A percentile compares a stretch with the other conserved stretches of the same genome.
Evolutionary conservation across 2,113 vertebrate genomes (phyloP).

Genomic region (Halichoeres trimaculatus): DNA sequence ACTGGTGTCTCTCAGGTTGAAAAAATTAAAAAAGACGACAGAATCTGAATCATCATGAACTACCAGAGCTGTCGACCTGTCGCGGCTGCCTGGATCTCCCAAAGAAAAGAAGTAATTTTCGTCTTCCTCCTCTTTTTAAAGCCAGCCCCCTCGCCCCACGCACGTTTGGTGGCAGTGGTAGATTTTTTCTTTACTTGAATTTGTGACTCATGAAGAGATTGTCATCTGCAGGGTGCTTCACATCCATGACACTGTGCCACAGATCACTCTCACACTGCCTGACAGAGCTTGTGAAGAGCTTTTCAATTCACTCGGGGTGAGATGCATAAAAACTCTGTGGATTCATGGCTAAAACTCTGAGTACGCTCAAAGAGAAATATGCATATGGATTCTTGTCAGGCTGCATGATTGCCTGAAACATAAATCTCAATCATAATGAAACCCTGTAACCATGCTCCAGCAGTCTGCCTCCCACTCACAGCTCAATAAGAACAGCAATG

Average conservation of each 20-base stretch:
- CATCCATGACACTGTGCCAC: slow-evolving; percentile 28
- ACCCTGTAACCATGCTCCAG: not conserved
- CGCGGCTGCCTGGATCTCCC: slow-evolving; percentile 1
- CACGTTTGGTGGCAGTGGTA: slow-evolving; percentile 1
- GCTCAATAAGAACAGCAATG: too few species aligned
- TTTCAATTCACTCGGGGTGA: slow-evolving; percentile 1
- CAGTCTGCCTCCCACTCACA: too few species aligned
- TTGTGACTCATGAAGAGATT: slow-evolving; percentile 26
- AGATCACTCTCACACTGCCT: slow-evolving; percentile 21
- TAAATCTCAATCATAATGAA: not conserved
- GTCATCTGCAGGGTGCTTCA: slow-evolving; percentile 30
- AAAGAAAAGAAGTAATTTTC: slow-evolving; percentile 9
- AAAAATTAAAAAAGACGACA: slow-evolving; percentile 7
- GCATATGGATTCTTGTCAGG: not conserved
- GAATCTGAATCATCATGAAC: slow-evolving; percentile 18
- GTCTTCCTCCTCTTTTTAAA: slow-evolving; percentile 10
- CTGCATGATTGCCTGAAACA: not conserved
- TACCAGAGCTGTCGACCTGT: slow-evolving; percentile 5
- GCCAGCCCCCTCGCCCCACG: not conserved
- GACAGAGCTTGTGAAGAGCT: slow-evolving; percentile 13
- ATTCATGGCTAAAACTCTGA: not conserved
- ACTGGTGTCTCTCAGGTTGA: slow-evolving; percentile 16
- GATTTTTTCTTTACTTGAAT: slow-evolving; percentile 1
- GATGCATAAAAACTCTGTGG: not conserved
- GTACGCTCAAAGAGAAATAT: not conserved